Percentiles rank a stretch among this genome's conserved stretches.
These are phyloP conservation scores for Anabacerthia variegaticeps DNA, from an alignment of 2,797 vertebrate species.

Conservation along the genomic window DNA sequence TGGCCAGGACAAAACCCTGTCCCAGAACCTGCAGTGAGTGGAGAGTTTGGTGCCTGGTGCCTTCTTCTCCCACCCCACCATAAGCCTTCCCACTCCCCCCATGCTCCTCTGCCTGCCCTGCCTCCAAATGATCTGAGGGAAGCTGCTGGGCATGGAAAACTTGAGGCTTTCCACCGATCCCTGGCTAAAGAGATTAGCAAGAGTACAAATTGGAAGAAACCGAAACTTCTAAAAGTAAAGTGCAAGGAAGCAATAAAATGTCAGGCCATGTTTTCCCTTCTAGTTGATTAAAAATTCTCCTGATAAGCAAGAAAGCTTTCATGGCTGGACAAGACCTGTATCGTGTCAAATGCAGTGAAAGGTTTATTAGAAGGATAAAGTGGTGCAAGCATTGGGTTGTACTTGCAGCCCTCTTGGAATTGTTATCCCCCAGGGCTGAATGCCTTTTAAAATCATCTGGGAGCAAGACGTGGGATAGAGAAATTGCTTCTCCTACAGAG, in stretches of 20 bases:
- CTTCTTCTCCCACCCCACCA: neutral
- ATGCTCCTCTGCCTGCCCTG: neutral
- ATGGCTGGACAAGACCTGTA: conserved; percentile 70
- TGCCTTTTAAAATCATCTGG: neutral
- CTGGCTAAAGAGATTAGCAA: neutral
- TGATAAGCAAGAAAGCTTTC: conserved; percentile 83
- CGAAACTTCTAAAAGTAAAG: neutral
- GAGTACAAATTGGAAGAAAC: neutral
- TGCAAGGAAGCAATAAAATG: conserved; percentile 49
- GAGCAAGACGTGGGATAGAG: neutral
- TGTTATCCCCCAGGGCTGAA: neutral
- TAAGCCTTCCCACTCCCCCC: neutral
- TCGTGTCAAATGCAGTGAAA: conserved; percentile 53
- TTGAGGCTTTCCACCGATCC: conserved; percentile 12
- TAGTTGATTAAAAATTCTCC: conserved; percentile 76
- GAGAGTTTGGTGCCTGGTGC: neutral
- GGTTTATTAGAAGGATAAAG: conserved; percentile 11
- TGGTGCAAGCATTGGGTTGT: neutral
- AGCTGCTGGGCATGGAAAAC: conserved; percentile 21
- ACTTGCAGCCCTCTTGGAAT: neutral
- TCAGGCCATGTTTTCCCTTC: neutral
- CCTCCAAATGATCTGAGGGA: neutral
- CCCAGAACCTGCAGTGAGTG: conserved; percentile 46
- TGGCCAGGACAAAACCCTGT: conserved; percentile 53
- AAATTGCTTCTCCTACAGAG: neutral